Conservation (phyloP, 1,140 invertebrate species). For the Plutomurus gul region DNA sequence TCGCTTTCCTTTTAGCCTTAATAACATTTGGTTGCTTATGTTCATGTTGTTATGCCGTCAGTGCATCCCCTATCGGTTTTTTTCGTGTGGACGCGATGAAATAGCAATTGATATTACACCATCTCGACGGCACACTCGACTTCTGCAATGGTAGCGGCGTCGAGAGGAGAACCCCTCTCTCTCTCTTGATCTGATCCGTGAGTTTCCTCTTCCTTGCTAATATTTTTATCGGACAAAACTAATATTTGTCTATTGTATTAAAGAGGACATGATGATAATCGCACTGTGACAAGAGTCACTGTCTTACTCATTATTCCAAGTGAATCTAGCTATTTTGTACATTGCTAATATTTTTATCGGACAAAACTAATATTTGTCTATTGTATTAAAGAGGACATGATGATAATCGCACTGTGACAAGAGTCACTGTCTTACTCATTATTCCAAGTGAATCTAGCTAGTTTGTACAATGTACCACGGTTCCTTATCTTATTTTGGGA, state of each 20-base stretch:
- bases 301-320: background rate
- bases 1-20: too few species aligned
- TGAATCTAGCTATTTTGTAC: too few species aligned
- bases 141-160: background rate
- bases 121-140: background rate
- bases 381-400: background rate
- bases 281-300: background rate
- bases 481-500: too few species aligned
- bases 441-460: too few species aligned
- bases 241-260: constrained; percentile 7
- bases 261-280: background rate
- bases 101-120: background rate
- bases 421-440: too few species aligned
- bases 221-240: constrained; percentile 30
- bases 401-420: background rate
- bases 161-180: background rate
- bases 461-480: too few species aligned
- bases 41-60: too few species aligned
- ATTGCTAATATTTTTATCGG: constrained; percentile 21
- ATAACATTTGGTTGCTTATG: too few species aligned
- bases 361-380: constrained; percentile 21
- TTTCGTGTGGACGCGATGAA: too few species aligned
- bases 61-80: too few species aligned
- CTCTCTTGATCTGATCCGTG: background rate
- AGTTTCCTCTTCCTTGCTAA: background rate